Evolutionary conservation across 2,888 invertebrate genomes (phyloP), one percentile per base, ranked within the genome.

Genomic region (Cephus sareptanus): DNA sequence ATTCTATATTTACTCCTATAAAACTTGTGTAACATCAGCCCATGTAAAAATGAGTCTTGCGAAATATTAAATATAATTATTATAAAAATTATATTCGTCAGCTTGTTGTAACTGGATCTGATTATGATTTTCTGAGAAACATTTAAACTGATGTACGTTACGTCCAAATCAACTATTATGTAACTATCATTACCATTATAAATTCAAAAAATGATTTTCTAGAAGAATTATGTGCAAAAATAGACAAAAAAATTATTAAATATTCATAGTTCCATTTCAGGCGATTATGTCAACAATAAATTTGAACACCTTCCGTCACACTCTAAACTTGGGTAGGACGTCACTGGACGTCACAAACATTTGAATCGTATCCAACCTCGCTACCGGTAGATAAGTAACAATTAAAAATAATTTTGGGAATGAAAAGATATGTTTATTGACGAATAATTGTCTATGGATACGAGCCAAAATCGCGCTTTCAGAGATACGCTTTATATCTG

Each of bases 261-360:
- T 13, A 40, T 56, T 23, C 23, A 56, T 56, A 56, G 56, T 15
- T 56, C 9, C 56, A 6, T 23, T 56, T 56, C 23, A 23, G 23
- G 6, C 0, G 34, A 37, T 76, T 40, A 33, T 71, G 73, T 75
- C 77, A 81, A 77, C 1, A 4, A 37, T 81, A 75, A 35, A 68
- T 81, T 83, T 74, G 75, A 77, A 74, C 69, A 11, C 73, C 34
- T 77, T 31, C 15, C 30, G 82, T 84, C 81, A 85, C 76, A 56
- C 74, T 83, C 83, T 85, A 86, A 85, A 80, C 81, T 83, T 76
- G 81, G 81, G 74, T 76, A 68, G 80, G 80, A 80, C 84, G 81
- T 86, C 83, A 84, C 75, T 37, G 80, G 81, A 80, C 83, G 81
- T 85, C 83, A 84, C 75, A 37, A 23, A 40, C 56, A 15, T 34